Conservation (phyloP, 2,113 vertebrate genomes). For the Circaetus gallicus region DNA sequence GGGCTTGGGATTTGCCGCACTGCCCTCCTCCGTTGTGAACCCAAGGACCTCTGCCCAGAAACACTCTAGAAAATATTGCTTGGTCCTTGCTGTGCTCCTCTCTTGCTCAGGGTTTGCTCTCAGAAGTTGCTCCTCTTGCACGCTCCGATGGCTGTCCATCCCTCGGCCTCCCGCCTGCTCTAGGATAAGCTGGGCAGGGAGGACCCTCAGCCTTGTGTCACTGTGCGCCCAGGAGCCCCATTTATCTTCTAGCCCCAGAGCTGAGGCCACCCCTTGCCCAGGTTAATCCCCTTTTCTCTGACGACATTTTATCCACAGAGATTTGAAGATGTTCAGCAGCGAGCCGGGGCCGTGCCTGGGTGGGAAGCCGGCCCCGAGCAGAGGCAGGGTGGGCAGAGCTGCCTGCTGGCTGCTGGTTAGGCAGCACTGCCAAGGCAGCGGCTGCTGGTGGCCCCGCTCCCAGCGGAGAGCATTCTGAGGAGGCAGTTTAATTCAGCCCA, state of each 20-base stretch:
- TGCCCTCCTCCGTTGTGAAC: background rate
- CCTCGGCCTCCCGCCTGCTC: background rate
- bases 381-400: background rate
- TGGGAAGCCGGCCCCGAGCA: background rate
- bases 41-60: background rate
- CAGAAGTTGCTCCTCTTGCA: background rate
- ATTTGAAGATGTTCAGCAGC: background rate
- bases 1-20: background rate
- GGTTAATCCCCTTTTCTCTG: background rate
- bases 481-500: background rate
- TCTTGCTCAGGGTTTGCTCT: background rate
- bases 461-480: background rate
- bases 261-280: background rate
- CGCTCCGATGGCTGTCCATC: accelerated
- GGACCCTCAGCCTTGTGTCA: background rate
- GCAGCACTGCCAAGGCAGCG: background rate
- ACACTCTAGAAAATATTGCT: background rate
- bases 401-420: background rate
- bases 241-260: background rate
- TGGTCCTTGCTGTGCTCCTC: background rate
- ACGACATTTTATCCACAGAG: background rate
- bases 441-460: background rate
- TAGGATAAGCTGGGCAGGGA: background rate
- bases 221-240: background rate
- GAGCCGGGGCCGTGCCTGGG: accelerated